phyloP scores from a whole-genome alignment of 2,888 invertebrate genomes.

The Glomeris marginata region DNA sequence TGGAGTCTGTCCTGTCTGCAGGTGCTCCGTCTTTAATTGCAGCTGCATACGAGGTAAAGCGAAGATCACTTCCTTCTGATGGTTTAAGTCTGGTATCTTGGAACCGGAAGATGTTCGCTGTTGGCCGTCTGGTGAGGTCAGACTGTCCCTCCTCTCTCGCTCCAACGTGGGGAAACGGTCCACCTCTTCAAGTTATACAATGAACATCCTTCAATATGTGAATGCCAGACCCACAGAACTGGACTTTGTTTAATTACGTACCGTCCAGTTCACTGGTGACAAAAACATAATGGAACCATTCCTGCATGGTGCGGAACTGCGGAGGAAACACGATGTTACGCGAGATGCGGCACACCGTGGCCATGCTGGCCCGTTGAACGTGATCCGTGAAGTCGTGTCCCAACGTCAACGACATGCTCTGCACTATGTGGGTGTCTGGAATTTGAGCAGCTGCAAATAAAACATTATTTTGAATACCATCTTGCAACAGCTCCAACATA shows the following conservation, averaged over 20 bases:
- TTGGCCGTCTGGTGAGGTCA: constrained; percentile 14
- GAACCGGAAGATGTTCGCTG: constrained; percentile 24
- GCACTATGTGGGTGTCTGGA: constrained; percentile 48
- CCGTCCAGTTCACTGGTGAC: constrained; percentile 88
- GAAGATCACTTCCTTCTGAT: constrained; percentile 90
- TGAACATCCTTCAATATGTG: too few species aligned
- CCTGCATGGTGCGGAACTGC: constrained; percentile 81
- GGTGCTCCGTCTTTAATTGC: constrained; percentile 82
- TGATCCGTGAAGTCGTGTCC: constrained; percentile 46
- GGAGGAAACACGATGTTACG: constrained; percentile 86
- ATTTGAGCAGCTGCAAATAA: constrained; percentile 36
- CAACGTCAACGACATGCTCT: constrained; percentile 75
- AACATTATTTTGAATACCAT: too few species aligned
- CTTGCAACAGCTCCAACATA: constrained; percentile 15
- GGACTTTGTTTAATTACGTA: constrained; percentile 33
- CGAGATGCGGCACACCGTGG: constrained; percentile 81
- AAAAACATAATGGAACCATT: constrained; percentile 96
- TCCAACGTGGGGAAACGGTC: constrained; percentile 81
- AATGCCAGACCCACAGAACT: background rate
- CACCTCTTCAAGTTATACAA: too few species aligned
- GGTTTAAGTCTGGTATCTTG: constrained; percentile 59
- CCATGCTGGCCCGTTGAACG: constrained; percentile 73
- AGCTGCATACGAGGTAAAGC: constrained; percentile 83
- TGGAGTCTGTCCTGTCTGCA: constrained; percentile 58
- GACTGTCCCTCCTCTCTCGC: constrained; percentile 45